A percentile compares a stretch with the other conserved stretches of the same genome.
Conservation (phyloP, 2,888 invertebrate genomes). For the Beris chalybata region DNA sequence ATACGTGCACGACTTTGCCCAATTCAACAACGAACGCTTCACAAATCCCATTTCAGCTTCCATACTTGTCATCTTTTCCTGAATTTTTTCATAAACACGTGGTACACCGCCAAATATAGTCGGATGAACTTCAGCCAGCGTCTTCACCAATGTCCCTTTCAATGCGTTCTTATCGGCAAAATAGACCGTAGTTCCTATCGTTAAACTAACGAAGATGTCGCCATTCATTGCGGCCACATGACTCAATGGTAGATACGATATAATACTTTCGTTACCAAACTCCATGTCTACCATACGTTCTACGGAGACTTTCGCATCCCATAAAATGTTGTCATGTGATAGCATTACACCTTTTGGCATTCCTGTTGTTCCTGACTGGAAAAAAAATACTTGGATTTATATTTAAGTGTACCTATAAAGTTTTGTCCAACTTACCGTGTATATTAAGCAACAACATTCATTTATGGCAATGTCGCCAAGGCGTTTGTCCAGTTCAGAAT, state of each 20-base stretch:
- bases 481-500: slow-evolving; percentile 64
- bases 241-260: slow-evolving; percentile 84
- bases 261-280: slow-evolving; percentile 62
- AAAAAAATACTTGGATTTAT: neutral
- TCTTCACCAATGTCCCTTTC: slow-evolving; percentile 76
- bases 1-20: slow-evolving; percentile 67
- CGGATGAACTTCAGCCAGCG: slow-evolving; percentile 73
- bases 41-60: slow-evolving; percentile 69
- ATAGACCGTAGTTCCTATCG: slow-evolving; percentile 66
- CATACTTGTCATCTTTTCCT: slow-evolving; percentile 76
- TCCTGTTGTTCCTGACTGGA: slow-evolving; percentile 83
- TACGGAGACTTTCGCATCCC: slow-evolving; percentile 62
- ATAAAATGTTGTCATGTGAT: slow-evolving; percentile 82
- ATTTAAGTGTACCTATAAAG: neutral
- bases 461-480: slow-evolving; percentile 71
- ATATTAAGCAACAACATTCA: slow-evolving; percentile 82
- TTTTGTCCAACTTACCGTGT: slow-evolving; percentile 65
- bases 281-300: slow-evolving; percentile 58
- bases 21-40: slow-evolving; percentile 67
- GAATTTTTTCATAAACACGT: slow-evolving; percentile 90
- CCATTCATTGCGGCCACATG: slow-evolving; percentile 83
- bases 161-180: slow-evolving; percentile 89
- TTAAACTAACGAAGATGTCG: slow-evolving; percentile 71
- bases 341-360: slow-evolving; percentile 92
- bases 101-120: slow-evolving; percentile 86